Percentiles rank a stretch among this genome's conserved stretches.
These are phyloP conservation scores for Aythya fuligula DNA, from an alignment of 2,797 vertebrate species.

Conservation along the genomic window DNA sequence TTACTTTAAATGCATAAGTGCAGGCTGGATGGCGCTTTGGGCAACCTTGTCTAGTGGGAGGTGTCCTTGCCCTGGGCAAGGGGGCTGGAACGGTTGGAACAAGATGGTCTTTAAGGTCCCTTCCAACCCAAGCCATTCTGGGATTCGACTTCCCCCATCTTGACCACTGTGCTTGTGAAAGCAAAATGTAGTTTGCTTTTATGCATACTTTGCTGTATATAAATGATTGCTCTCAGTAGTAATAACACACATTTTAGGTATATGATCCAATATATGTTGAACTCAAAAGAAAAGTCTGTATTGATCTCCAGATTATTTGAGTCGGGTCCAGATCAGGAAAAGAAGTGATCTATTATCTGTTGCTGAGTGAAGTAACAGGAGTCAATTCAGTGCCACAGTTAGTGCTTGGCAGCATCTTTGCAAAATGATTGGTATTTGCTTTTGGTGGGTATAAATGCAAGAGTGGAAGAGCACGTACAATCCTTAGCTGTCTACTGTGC, in stretches of 20 bases:
- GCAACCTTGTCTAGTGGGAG: too few species aligned
- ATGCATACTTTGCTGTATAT: not conserved
- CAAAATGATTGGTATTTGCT: not conserved
- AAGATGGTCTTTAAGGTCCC: too few species aligned
- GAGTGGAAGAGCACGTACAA: not conserved
- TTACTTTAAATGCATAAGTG: not conserved
- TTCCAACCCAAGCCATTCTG: too few species aligned
- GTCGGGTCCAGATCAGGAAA: not conserved
- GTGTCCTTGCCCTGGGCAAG: too few species aligned
- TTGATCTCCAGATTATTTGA: constrained; percentile 13
- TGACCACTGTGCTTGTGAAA: not conserved
- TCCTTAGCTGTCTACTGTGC: not conserved
- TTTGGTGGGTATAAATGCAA: not conserved
- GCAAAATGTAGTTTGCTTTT: not conserved
- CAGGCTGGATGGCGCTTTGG: not conserved
- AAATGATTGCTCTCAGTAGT: not conserved
- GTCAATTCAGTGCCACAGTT: not conserved
- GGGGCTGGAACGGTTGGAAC: too few species aligned
- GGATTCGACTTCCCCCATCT: not conserved
- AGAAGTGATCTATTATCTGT: not conserved
- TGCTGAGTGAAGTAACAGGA: not conserved
- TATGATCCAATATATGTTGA: constrained; percentile 1
- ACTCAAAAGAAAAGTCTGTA: not conserved
- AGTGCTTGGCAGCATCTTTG: not conserved
- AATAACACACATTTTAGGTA: not conserved